Percentiles rank a stretch among this genome's conserved stretches.
Evolutionary conservation across 2,888 invertebrate genomes (phyloP).

Genomic region (Onthophagus sagittarius): DNA sequence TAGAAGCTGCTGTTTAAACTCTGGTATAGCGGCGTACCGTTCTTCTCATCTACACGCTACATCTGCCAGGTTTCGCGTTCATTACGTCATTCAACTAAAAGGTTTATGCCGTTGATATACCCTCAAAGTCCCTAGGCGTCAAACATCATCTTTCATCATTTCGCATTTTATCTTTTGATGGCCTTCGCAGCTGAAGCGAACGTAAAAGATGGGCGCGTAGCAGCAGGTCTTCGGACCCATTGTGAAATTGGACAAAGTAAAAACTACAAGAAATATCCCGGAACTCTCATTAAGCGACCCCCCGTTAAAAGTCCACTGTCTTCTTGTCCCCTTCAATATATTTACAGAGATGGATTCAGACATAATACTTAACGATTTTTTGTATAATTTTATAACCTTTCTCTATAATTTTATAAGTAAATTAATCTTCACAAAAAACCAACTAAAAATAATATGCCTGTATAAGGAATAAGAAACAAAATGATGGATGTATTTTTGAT

Average conservation of each 20-base stretch:
- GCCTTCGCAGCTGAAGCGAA: background rate
- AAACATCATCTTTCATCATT: background rate
- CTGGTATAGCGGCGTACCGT: too few relatives aligned
- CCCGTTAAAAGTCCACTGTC: background rate
- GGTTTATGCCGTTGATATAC: background rate
- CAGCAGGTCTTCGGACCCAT: constrained; percentile 15
- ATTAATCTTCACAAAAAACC: too few relatives aligned
- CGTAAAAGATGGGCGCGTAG: background rate
- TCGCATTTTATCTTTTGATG: background rate
- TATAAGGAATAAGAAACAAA: too few relatives aligned
- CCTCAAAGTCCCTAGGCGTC: background rate
- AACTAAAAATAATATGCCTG: too few relatives aligned
- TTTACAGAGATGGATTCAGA: too few relatives aligned
- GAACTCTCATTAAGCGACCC: constrained; percentile 29
- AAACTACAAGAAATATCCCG: constrained; percentile 33
- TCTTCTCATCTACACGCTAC: background rate
- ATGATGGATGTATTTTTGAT: too few relatives aligned
- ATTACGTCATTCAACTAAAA: background rate
- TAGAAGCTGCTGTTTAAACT: too few relatives aligned
- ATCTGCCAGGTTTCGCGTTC: background rate
- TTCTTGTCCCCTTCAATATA: background rate
- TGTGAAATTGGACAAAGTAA: constrained; percentile 26
- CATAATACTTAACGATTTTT: too few relatives aligned
- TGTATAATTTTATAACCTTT: too few relatives aligned
- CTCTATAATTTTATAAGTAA: too few relatives aligned